Evolutionary conservation across 1,140 invertebrate genomes (phyloP).

Genomic region (Pinna nobilis): DNA sequence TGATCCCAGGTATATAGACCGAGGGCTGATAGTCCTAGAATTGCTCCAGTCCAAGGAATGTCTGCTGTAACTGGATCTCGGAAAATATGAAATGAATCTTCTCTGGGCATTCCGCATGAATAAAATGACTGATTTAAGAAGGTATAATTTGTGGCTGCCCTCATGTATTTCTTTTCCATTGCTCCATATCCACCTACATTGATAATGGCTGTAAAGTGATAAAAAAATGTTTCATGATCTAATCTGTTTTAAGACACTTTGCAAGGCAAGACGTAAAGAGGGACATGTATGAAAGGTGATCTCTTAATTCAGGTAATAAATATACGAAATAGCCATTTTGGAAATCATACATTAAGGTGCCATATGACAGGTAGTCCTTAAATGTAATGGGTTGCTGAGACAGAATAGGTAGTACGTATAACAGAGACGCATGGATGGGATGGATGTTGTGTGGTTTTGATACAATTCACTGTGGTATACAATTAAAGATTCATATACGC

Average conservation of each 20-base stretch:
- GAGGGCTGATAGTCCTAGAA: slow-evolving; percentile 77
- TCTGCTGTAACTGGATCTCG: slow-evolving; percentile 71
- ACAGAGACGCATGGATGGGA: no score
- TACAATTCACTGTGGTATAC: no score
- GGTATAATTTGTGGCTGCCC: slow-evolving; percentile 65
- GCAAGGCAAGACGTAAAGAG: no score
- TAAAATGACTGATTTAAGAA: slow-evolving; percentile 31
- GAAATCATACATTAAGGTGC: no score
- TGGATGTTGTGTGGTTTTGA: no score
- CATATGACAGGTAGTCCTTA: not conserved
- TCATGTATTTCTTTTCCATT: slow-evolving; percentile 71
- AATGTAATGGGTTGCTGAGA: no score
- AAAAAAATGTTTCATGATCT: no score
- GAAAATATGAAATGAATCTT: slow-evolving; percentile 76
- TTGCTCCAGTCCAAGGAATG: slow-evolving; percentile 78
- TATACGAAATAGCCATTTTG: not conserved
- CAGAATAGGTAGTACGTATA: no score
- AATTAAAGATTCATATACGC: no score
- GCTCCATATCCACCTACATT: slow-evolving; percentile 74
- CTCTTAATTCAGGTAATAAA: no score
- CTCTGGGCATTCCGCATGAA: slow-evolving; percentile 54
- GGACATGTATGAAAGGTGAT: no score
- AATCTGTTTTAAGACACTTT: no score
- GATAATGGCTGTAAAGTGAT: slow-evolving; percentile 56
- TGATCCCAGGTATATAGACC: slow-evolving; percentile 79